Evolutionary conservation across 1,140 invertebrate species (phyloP).

Genomic region (Cydia fagiglandana): DNA sequence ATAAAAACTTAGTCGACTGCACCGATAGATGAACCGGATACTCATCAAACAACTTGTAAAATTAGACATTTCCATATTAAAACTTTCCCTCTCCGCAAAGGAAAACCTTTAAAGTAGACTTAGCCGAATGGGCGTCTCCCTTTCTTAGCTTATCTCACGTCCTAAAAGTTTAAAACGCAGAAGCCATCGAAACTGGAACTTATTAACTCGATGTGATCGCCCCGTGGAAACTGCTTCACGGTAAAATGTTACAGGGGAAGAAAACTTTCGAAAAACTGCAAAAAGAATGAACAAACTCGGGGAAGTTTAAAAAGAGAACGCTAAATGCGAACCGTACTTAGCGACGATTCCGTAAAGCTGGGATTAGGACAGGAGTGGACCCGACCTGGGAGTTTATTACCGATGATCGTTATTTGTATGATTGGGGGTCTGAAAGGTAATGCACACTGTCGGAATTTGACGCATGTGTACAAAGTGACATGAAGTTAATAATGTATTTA

Average conservation of each 20-base stretch:
- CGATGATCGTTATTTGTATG: background rate
- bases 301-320: slow-evolving; percentile 71
- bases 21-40: slow-evolving; percentile 5
- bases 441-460: no score
- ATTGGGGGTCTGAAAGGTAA: background rate
- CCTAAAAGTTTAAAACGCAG: slow-evolving; percentile 78
- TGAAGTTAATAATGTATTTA: no score
- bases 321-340: slow-evolving; percentile 70
- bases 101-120: slow-evolving; percentile 61
- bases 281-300: slow-evolving; percentile 58
- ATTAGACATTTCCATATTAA: slow-evolving; percentile 28
- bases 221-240: slow-evolving; percentile 65
- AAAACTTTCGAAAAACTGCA: slow-evolving; percentile 70
- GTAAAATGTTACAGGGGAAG: slow-evolving; percentile 76
- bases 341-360: slow-evolving; percentile 37
- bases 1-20: background rate
- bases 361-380: slow-evolving; percentile 31
- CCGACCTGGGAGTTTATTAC: background rate
- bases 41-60: slow-evolving; percentile 20
- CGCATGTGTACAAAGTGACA: no score
- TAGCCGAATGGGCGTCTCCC: slow-evolving; percentile 71
- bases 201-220: slow-evolving; percentile 78
- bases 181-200: slow-evolving; percentile 76
- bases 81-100: slow-evolving; percentile 23
- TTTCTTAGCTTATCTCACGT: slow-evolving; percentile 78